Evolutionary conservation across 1,140 invertebrate species (phyloP), one percentile per base, ranked within the genome.

Genomic region (Neelides sp.): DNA sequence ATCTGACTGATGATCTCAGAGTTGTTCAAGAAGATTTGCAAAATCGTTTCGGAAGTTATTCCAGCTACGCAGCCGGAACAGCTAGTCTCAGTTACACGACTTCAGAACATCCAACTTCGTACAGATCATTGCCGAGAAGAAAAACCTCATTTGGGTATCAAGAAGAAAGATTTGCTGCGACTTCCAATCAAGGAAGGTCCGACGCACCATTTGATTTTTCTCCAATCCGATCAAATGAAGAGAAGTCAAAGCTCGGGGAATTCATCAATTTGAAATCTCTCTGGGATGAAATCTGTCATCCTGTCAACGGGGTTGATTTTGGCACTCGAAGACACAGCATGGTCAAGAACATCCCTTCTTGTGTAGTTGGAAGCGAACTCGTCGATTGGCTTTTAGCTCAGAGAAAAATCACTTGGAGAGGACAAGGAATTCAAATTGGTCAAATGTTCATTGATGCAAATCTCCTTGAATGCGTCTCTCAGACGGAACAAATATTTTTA

Each of bases 21-120:
- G 78, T 79, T 0, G 63, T 91, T 13, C 83, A 88, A 66, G 85
- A 92, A 64, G 85, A 88, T 67, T 68, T 93, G 23, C 77, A 81
- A 61, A 71, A 70, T 17, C 78, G 78, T 64, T 78, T 78, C 59
- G 75, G 73, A 12, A 39, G 52, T 47, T 35, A 40, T 32, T 69
- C 59, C 23, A 48, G 24, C n/a, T 32, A 36, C 10, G 32, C 30
- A 26, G 28, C 7, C 46, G 19, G 3, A 35, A 49, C 17, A 30
- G 48, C 3, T 39, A 23, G n/a, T 22, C 15, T 28, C 28, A n/a
- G n/a, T n/a, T n/a, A n/a, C n/a, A n/a, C 26, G 12, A 34, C 50
- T 32, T 45, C 55, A 8, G 39, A 34, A 19, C 26, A 54, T 23
- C 37, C 35, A 10, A 49, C 12, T 44, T 34, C 47, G 15, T 59